Conservation (phyloP, 2,797 vertebrate genomes). For the Mionectes olivaceus region DNA sequence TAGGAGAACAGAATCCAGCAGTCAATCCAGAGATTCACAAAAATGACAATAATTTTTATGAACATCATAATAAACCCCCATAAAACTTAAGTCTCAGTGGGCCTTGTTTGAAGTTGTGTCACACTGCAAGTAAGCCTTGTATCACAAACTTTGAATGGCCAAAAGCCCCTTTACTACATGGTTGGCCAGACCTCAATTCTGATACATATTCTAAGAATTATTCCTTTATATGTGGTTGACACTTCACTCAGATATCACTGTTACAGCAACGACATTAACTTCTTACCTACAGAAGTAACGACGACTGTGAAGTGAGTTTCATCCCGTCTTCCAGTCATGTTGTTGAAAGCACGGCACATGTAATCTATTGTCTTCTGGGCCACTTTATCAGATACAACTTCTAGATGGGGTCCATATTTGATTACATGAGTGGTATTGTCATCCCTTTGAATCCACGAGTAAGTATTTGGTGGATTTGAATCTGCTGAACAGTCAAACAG, state of each 20-base stretch:
- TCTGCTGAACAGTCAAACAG: conserved; percentile 93
- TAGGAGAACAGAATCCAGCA: not conserved
- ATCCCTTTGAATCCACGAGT: conserved; percentile 88
- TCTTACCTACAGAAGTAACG: conserved; percentile 87
- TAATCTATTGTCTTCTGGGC: conserved; percentile 87
- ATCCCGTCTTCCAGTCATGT: conserved; percentile 87
- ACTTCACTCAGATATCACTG: not conserved
- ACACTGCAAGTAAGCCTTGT: accelerated
- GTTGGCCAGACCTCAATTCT: not conserved
- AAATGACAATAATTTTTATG: not conserved
- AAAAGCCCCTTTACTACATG: not conserved
- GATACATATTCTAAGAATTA: not conserved
- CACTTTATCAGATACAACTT: conserved; percentile 84
- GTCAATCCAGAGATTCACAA: not conserved
- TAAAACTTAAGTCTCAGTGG: not conserved
- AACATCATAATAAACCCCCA: not conserved
- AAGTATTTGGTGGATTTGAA: conserved; percentile 95
- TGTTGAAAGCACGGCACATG: conserved; percentile 93
- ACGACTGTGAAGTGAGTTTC: conserved; percentile 91
- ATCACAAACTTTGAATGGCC: not conserved
- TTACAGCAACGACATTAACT: not conserved
- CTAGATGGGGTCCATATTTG: conserved; percentile 86
- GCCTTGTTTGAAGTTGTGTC: not conserved
- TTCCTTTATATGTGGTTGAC: not conserved
- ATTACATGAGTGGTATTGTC: conserved; percentile 86